Percentiles rank a stretch among this genome's conserved stretches.
phyloP scores from a whole-genome alignment of 2,888 invertebrate genomes.

The Pyrochroa serraticornis region DNA sequence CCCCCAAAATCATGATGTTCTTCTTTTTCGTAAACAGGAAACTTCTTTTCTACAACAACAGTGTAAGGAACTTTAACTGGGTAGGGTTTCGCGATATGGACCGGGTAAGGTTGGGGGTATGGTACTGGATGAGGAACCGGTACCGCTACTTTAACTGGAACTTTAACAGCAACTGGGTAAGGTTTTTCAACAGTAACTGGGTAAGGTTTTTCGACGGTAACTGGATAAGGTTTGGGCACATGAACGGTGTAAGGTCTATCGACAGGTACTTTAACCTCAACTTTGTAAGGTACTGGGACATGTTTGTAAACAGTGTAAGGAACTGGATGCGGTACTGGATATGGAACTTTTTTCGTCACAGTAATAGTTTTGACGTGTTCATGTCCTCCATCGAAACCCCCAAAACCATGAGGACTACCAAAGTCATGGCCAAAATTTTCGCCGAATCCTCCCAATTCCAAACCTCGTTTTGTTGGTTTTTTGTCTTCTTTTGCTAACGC shows the following conservation, averaged over 20 bases:
- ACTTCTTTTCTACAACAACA: constrained; percentile 64
- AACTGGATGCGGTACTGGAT: constrained; percentile 61
- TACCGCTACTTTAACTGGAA: constrained; percentile 62
- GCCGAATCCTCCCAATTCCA: constrained; percentile 33
- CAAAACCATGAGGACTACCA: constrained; percentile 20
- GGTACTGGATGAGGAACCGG: constrained; percentile 59
- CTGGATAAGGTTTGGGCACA: constrained; percentile 65
- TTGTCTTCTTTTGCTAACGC: constrained; percentile 32
- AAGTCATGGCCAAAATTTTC: constrained; percentile 28
- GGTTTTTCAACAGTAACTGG: constrained; percentile 49
- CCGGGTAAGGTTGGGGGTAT: constrained; percentile 47
- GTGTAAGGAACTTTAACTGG: constrained; percentile 66
- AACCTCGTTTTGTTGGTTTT: constrained; percentile 38
- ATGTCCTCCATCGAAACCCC: constrained; percentile 13
- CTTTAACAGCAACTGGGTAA: constrained; percentile 58
- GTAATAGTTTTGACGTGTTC: constrained; percentile 43
- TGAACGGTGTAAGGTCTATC: constrained; percentile 61
- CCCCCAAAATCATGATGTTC: constrained; percentile 34
- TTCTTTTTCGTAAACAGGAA: constrained; percentile 51
- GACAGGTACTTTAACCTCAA: constrained; percentile 50
- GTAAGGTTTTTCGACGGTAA: constrained; percentile 63
- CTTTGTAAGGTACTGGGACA: constrained; percentile 65
- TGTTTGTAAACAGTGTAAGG: constrained; percentile 57
- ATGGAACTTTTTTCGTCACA: constrained; percentile 50
- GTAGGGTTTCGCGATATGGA: constrained; percentile 57